A percentile compares a stretch with the other conserved stretches of the same genome.
Conservation (phyloP, 1,140 invertebrate genomes). For the Megathymus violae region DNA sequence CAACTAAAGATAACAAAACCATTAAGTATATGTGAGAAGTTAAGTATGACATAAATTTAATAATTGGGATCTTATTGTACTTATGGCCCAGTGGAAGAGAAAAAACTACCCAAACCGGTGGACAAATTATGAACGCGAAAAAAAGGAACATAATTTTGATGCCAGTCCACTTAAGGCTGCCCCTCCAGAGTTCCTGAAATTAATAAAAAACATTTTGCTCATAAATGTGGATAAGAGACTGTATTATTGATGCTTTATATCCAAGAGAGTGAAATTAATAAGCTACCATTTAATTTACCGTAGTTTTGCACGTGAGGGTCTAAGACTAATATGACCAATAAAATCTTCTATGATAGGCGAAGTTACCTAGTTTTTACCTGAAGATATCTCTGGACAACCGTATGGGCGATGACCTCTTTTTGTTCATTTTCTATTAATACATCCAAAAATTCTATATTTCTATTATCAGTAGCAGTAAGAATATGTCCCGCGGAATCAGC, state of each 20-base stretch:
- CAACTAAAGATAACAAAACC: constrained; percentile 95
- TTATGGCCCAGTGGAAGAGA: constrained; percentile 97
- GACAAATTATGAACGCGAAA: constrained; percentile 95
- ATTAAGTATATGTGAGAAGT: constrained; percentile 99
- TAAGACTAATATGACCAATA: background rate
- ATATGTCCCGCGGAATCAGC: constrained; percentile 96
- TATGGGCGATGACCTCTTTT: constrained; percentile 97
- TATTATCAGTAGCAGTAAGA: constrained; percentile 94
- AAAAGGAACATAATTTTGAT: constrained; percentile 97
- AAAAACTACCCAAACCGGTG: constrained; percentile 98
- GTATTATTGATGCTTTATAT: no score
- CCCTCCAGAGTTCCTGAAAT: constrained; percentile 97
- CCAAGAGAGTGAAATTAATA: no score
- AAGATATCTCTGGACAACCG: constrained; percentile 94
- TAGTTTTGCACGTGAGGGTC: constrained; percentile 12
- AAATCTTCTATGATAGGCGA: constrained; percentile 41
- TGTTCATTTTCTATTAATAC: constrained; percentile 99
- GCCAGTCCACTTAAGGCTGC: constrained; percentile 96
- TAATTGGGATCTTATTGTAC: constrained; percentile 98
- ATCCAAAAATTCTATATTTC: constrained; percentile 97
- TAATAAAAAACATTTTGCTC: constrained; percentile 31
- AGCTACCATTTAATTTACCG: no score
- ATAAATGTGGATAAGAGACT: no score
- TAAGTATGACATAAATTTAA: constrained; percentile 99
- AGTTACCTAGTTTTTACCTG: constrained; percentile 88